Base-by-base conservation (phyloP, 37 sponge, comb jelly and placozoan species). In the Mnemiopsis leidyi region DNA sequence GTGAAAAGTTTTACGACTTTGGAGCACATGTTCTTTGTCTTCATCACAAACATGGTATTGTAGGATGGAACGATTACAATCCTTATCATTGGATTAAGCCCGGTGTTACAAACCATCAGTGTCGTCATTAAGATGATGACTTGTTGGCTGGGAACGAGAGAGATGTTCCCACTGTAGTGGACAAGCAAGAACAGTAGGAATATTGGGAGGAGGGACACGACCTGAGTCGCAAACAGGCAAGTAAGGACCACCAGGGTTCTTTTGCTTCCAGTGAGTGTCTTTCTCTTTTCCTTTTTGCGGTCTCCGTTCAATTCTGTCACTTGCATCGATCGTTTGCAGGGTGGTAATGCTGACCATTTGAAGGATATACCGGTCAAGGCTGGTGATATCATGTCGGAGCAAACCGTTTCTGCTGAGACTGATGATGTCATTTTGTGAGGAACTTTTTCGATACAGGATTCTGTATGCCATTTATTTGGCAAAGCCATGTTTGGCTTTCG, bases 101-200 rank as follows among this genome's bases (percentile, higher is more conserved):
- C 79, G 32, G 79, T 77, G 79, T 77, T 77, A 18, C 79, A 77
- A 18, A 77, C 79, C 79, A 77, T 26, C 1, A 77, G 35, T 1
- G 79, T 77, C 1, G 79, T 77, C 32, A 32, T 31, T 2, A 77
- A 36, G 36, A 32, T 77, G 1, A 77, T 32, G 36, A 77, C 33
- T 36, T 32, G 30, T 16, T 26, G 79, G 35, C 32, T 77, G 26
- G 79, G 79, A 26, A 77, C 32, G 35, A 28, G 33, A 0, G 1
- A 21, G 5, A 18, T 13, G 20, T 32, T 36, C 32, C 79, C 79
- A 0, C 79, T 32, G 79, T 33, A 77, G 36, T 77, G 79, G 36
- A 77, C 26, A 1, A 77, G 26, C 0, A 77, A 16, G 79, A 77
- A 77, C 35, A 77, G 79, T 33, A 77, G 26, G 79, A 31, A 77